Conservation (phyloP, 1,140 invertebrate species). For the Zeugodacus cucurbitae region DNA sequence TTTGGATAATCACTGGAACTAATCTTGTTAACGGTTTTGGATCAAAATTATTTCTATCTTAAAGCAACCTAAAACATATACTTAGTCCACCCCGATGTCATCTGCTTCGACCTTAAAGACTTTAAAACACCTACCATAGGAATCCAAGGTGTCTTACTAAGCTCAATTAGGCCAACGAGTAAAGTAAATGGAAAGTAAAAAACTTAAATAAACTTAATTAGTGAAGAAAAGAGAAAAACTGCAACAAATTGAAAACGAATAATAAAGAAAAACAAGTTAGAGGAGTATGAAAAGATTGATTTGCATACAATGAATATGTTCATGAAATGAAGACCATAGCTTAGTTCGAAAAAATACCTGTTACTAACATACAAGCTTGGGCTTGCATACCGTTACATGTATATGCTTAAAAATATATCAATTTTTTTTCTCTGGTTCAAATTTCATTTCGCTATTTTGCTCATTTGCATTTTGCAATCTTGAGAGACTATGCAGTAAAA, state of each 20-base stretch:
- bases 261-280: too few relatives aligned
- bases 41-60: too few relatives aligned
- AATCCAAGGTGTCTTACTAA: too few relatives aligned
- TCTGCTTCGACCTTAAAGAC: too few relatives aligned
- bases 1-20: too few relatives aligned
- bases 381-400: neutral
- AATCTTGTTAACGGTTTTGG: too few relatives aligned
- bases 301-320: neutral
- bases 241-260: neutral
- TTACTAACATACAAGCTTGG: neutral
- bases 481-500: neutral
- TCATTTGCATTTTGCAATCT: neutral
- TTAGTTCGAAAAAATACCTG: neutral
- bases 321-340: neutral
- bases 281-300: neutral
- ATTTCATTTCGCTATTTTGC: neutral
- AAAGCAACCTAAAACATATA: too few relatives aligned
- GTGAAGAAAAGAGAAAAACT: neutral
- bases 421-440: neutral
- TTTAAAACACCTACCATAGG: too few relatives aligned
- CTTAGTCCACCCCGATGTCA: too few relatives aligned
- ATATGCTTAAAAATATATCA: neutral
- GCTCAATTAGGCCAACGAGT: too few relatives aligned
- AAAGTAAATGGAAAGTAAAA: too few relatives aligned
- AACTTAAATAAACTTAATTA: too few relatives aligned